These are phyloP conservation scores for Aplodontia rufa DNA, from an alignment of 2,113 vertebrate species.

Conservation along the genomic window DNA sequence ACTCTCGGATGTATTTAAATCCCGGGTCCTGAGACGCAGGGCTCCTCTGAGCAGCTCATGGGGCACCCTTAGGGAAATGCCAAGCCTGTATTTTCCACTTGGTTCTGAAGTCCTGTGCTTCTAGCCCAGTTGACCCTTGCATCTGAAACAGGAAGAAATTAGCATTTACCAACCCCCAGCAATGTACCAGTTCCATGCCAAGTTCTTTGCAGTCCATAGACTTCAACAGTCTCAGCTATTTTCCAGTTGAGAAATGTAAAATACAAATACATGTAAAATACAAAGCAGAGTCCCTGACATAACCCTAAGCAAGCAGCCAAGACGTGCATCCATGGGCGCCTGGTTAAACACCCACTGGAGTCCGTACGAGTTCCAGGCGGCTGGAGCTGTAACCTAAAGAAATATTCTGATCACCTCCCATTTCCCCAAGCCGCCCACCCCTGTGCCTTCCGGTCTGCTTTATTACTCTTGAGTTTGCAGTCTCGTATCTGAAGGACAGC, in stretches of 20 bases:
- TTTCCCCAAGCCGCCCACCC: not conserved
- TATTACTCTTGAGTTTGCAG: not conserved
- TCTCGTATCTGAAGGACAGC: not conserved
- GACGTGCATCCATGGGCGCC: not conserved
- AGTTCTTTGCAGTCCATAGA: not conserved
- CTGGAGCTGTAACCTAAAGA: not conserved
- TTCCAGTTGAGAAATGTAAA: not conserved
- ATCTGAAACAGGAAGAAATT: not conserved
- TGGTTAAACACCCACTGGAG: not conserved
- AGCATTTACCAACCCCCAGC: not conserved
- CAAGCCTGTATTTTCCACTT: not conserved
- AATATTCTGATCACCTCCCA: not conserved
- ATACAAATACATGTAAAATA: not conserved
- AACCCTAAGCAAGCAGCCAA: not conserved
- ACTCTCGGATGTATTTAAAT: not conserved
- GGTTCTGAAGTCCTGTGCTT: not conserved
- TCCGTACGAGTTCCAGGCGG: fast-evolving
- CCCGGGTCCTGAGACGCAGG: not conserved
- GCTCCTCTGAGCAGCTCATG: not conserved
- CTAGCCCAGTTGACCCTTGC: not conserved
- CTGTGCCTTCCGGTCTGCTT: not conserved
- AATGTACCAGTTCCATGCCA: not conserved
- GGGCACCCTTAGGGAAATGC: slow-evolving; percentile 15
- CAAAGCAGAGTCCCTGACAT: not conserved
- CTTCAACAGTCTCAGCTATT: not conserved